Evolutionary conservation across 2,797 vertebrate species (phyloP), one percentile per base, ranked within the genome.

Genomic region (Helostoma temminkii): DNA sequence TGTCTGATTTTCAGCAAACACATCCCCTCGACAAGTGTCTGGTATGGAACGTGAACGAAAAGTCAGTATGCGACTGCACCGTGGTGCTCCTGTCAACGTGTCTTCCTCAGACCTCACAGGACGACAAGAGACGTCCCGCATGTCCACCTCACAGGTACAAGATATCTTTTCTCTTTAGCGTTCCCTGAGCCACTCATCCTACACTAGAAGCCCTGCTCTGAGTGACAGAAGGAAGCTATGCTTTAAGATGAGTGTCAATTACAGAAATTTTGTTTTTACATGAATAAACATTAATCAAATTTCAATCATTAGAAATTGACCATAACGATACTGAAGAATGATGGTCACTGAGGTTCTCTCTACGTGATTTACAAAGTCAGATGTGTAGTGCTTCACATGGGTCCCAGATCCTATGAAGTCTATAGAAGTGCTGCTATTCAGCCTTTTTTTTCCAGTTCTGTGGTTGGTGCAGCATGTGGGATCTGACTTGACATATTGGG

Each of bases 1-100:
- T 58, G 34, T 64, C 6, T 75, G 22, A 26, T 73, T 48, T 66
- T 1, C 76, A 97, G 96, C 96, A 16, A 97, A 97, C 92, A 96
- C 96, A 16, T 97, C 92, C 8, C 97, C 97, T 55, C 94, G 96
- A 45, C 96, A 96, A 1, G 95, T 96, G 36, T 95, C 96, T 0
- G 96, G 97, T 47, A 92, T 96, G 94, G 97, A 98, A 63, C 92
- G 97, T 52, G 97, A 98, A 88, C 92, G 97, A 64, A 98, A 98
- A 93, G 97, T 98, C 89, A 98, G 97, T 92, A 97, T 98, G 97
- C 92, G 97, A 77, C 92, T 98, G 80, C 97, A 98, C 91, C 96
- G 96, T 0, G 95, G 96, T 0, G 95, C 97, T 66, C 96, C 97
- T 0, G 96, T 98, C 85, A 98, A 98, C 73, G 93, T 97, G 68